phyloP scores from a whole-genome alignment of 2,113 vertebrate species.

The Ameiurus melas region DNA sequence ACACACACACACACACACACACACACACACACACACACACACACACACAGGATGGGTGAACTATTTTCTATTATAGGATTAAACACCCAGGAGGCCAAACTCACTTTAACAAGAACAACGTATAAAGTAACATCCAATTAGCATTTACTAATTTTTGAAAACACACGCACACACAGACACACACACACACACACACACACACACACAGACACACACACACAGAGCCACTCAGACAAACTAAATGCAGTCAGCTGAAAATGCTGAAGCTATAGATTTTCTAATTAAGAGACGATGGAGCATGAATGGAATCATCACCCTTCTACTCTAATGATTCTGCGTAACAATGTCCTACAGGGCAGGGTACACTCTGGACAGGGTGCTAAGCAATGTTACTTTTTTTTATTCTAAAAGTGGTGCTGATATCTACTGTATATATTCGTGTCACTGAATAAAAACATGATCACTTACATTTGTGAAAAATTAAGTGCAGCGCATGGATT shows the following conservation, averaged over 20 bases:
- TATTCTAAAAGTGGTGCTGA: background rate
- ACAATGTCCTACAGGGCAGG: background rate
- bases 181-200: background rate
- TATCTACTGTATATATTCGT: background rate
- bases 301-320: conserved; percentile 13
- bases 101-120: conserved; percentile 27
- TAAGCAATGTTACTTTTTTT: background rate
- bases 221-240: conserved; percentile 6
- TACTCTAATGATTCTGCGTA: background rate
- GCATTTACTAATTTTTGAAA: conserved; percentile 24
- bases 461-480: background rate
- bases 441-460: background rate
- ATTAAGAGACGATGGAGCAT: conserved; percentile 46
- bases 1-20: conserved; percentile 23
- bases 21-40: too few relatives aligned
- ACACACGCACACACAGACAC: background rate
- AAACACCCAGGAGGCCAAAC: conserved; percentile 15
- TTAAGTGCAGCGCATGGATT: too few relatives aligned
- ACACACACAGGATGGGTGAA: background rate
- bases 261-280: conserved; percentile 44
- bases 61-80: conserved; percentile 2
- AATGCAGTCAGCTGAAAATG: conserved; percentile 22
- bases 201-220: background rate
- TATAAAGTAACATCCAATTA: conserved; percentile 32
- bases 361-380: too few relatives aligned